These are phyloP conservation scores for Apodemia mormo DNA, from an alignment of 2,888 invertebrate genomes.

Conservation along the genomic window DNA sequence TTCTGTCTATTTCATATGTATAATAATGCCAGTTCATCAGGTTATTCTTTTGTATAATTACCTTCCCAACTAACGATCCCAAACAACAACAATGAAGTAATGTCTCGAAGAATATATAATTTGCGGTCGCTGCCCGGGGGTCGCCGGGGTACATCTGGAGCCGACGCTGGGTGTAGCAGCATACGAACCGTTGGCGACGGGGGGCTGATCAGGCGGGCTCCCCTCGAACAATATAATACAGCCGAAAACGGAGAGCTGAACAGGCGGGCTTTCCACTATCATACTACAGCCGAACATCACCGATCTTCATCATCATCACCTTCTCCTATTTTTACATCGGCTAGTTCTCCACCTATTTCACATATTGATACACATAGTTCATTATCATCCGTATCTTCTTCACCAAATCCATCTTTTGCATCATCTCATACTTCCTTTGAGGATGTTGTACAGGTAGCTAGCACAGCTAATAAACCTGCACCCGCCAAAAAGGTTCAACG, in stretches of 20 bases:
- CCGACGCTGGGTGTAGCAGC: background rate
- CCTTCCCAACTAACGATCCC: too few relatives aligned
- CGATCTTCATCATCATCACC: conserved; percentile 20
- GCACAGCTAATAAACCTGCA: background rate
- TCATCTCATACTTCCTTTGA: background rate
- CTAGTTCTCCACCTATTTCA: background rate
- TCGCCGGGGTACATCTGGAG: conserved; percentile 1
- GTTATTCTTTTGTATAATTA: too few relatives aligned
- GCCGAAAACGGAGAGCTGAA: too few relatives aligned
- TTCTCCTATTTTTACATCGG: conserved; percentile 1
- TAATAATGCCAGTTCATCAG: too few relatives aligned
- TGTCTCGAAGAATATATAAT: too few relatives aligned
- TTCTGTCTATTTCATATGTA: too few relatives aligned
- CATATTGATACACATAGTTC: background rate
- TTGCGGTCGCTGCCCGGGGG: conserved; percentile 32
- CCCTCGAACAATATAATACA: too few relatives aligned
- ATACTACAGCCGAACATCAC: too few relatives aligned
- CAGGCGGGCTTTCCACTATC: too few relatives aligned
- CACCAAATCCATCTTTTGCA: background rate
- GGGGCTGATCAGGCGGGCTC: too few relatives aligned
- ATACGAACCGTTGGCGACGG: background rate
- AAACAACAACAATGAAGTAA: too few relatives aligned
- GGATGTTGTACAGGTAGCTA: conserved; percentile 28
- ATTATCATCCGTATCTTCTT: background rate
- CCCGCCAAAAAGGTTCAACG: conserved; percentile 8